These are phyloP conservation scores for Phalacrocorax aristotelis DNA, from an alignment of 2,113 vertebrate species.

Conservation along the genomic window DNA sequence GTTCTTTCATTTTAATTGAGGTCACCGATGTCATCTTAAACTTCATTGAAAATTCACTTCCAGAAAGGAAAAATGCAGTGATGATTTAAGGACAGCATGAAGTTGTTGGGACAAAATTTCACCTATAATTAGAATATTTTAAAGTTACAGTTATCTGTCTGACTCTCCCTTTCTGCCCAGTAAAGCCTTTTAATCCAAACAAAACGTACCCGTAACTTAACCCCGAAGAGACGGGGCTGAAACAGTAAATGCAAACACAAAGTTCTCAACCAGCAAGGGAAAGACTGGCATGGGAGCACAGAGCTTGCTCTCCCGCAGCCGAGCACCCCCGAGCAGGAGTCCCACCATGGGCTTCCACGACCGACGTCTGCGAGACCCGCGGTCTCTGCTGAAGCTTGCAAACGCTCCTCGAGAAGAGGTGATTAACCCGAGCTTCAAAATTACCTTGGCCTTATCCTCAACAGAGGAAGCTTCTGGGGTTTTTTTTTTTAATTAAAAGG, in stretches of 20 bases:
- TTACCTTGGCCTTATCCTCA: not conserved
- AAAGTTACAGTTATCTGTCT: not conserved
- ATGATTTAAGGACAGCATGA: not conserved
- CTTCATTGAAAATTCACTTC: not conserved
- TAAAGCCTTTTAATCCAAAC: not conserved
- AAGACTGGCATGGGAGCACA: accelerated
- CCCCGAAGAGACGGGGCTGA: not conserved
- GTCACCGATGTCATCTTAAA: constrained; percentile 25
- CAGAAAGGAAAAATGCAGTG: not conserved
- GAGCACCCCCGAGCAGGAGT: not conserved
- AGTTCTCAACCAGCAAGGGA: not conserved
- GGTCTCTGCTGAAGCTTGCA: not conserved
- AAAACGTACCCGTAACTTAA: not conserved
- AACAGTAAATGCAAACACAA: not conserved
- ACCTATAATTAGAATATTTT: not conserved
- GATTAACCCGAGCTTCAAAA: not conserved
- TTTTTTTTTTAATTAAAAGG: not conserved
- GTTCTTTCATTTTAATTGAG: constrained; percentile 14
- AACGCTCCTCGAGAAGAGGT: not conserved
- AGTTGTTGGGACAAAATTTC: not conserved
- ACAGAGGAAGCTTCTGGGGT: too few species aligned
- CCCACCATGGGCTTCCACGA: not conserved
- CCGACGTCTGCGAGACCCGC: not conserved
- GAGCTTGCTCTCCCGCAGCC: too few species aligned
- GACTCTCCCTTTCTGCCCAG: not conserved